These are phyloP conservation scores for Stegastes partitus DNA, from an alignment of 2,113 vertebrate species.

Conservation along the genomic window DNA sequence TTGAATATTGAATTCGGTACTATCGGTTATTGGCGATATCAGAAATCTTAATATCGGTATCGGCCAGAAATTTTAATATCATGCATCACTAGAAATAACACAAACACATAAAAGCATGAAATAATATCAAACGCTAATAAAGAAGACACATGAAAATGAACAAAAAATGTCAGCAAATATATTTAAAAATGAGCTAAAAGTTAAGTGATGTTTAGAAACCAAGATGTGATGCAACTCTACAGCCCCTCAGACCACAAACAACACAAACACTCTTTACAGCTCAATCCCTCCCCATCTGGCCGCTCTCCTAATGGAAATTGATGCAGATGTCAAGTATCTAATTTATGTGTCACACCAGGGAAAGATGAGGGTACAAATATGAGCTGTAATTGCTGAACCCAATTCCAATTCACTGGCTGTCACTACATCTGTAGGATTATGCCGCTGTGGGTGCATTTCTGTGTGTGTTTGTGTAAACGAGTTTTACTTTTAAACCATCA, in stretches of 20 bases:
- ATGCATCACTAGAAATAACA: not conserved
- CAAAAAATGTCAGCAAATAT: not conserved
- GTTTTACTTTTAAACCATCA: not conserved
- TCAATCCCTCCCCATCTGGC: not conserved
- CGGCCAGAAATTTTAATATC: too few relatives aligned
- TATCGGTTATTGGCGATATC: too few relatives aligned
- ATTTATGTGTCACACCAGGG: constrained; percentile 56
- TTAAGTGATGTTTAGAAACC: constrained; percentile 6
- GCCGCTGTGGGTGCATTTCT: constrained; percentile 18
- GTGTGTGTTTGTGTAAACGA: not conserved
- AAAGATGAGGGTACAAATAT: constrained; percentile 3
- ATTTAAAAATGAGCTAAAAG: not conserved
- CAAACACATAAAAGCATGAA: not conserved
- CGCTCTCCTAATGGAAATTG: constrained; percentile 63
- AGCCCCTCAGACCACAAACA: not conserved
- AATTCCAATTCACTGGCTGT: constrained; percentile 55
- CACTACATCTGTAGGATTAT: constrained; percentile 49
- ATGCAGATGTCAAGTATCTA: constrained; percentile 67
- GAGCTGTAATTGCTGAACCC: constrained; percentile 57
- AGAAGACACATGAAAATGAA: not conserved
- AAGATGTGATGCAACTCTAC: not conserved
- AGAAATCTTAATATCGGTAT: too few relatives aligned
- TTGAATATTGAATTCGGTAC: too few relatives aligned
- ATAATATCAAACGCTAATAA: not conserved
- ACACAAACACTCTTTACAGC: not conserved